A percentile compares a stretch with the other conserved stretches of the same genome.
phyloP scores from a whole-genome alignment of 2,797 vertebrate genomes.

The Ctenochaetus hawaiiensis region DNA sequence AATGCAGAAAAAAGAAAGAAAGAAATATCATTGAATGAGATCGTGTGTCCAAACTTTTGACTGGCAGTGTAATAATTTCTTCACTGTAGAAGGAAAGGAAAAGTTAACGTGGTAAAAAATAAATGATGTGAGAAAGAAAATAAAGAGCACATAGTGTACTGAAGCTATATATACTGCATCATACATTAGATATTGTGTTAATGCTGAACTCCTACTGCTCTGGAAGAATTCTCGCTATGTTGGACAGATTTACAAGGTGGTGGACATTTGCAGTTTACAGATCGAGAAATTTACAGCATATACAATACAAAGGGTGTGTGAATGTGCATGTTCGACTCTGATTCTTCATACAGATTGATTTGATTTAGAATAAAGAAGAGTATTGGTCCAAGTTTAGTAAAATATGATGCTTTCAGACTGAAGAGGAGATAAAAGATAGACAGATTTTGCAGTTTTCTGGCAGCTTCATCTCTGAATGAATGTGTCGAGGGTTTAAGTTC shows the following conservation, averaged over 20 bases:
- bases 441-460: constrained; percentile 45
- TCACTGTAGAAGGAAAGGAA: not conserved
- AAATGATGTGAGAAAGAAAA: not conserved
- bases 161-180: constrained; percentile 1
- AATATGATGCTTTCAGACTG: constrained; percentile 28
- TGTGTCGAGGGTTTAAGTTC: constrained; percentile 58
- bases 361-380: not conserved
- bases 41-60: too few species aligned
- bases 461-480: constrained; percentile 49
- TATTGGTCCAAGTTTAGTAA: constrained; percentile 1
- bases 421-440: constrained; percentile 31
- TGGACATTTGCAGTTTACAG: constrained; percentile 27
- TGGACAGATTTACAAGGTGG: constrained; percentile 52
- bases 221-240: constrained; percentile 47
- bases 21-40: too few species aligned
- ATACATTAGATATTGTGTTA: constrained; percentile 1
- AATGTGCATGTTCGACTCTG: not conserved
- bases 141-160: not conserved
- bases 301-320: not conserved
- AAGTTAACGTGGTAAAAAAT: not conserved
- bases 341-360: constrained; percentile 21
- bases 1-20: too few species aligned
- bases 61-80: not conserved
- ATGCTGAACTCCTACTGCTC: constrained; percentile 30
- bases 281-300: constrained; percentile 42